These are phyloP conservation scores for Microctonus hyperodae DNA, from an alignment of 2,888 invertebrate genomes.

Conservation along the genomic window DNA sequence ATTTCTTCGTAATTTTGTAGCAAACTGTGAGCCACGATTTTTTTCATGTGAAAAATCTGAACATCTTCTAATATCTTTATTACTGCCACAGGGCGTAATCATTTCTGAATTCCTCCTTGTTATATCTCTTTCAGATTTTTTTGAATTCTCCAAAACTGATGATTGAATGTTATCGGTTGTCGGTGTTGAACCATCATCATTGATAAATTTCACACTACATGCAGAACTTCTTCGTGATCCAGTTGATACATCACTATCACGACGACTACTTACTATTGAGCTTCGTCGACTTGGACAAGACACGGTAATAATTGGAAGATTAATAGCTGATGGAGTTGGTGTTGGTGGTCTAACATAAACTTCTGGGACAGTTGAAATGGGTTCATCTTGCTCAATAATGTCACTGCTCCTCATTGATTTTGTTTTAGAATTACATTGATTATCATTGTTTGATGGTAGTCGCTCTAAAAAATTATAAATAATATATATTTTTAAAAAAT, in stretches of 20 bases:
- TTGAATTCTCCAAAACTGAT: conserved; percentile 39
- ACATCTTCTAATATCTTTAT: conserved; percentile 52
- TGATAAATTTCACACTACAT: conserved; percentile 55
- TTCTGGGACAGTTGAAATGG: conserved; percentile 57
- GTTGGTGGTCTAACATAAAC: conserved; percentile 60
- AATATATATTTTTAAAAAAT: too few relatives aligned
- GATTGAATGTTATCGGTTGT: conserved; percentile 40
- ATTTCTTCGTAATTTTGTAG: conserved; percentile 56
- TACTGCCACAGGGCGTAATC: conserved; percentile 50
- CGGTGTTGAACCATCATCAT: conserved; percentile 45
- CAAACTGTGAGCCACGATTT: conserved; percentile 57
- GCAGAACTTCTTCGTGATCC: conserved; percentile 52
- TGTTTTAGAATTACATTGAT: conserved; percentile 19
- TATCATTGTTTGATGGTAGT: conserved; percentile 26
- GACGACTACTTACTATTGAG: conserved; percentile 55
- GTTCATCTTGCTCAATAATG: conserved; percentile 34
- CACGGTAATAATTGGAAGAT: conserved; percentile 58
- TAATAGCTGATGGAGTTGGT: conserved; percentile 55
- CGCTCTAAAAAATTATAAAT: conserved; percentile 29
- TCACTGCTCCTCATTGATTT: conserved; percentile 17
- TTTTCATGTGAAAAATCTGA: conserved; percentile 58
- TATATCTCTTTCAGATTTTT: conserved; percentile 43
- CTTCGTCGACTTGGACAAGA: conserved; percentile 58
- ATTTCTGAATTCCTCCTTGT: conserved; percentile 55
- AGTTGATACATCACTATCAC: conserved; percentile 43